phyloP scores from a whole-genome alignment of 2,888 invertebrate genomes.

The Coenonympha arcania region DNA sequence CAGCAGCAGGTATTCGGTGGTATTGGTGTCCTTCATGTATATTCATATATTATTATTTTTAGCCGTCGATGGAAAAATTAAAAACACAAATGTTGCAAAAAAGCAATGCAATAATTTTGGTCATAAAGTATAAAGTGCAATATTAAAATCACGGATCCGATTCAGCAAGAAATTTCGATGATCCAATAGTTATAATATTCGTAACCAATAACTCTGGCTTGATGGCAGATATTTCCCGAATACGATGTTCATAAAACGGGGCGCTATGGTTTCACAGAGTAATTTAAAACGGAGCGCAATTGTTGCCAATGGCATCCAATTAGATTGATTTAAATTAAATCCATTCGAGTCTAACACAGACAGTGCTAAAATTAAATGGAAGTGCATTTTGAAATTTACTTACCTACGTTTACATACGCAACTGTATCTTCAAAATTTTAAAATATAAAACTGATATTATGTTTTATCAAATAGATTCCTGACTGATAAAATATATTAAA shows the following conservation, averaged over 20 bases:
- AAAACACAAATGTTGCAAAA: too few species aligned
- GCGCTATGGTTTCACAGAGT: slow-evolving; percentile 19
- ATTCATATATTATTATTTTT: too few species aligned
- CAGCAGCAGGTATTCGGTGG: too few species aligned
- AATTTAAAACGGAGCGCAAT: slow-evolving; percentile 21
- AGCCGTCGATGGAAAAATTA: too few species aligned
- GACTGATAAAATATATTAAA: too few species aligned
- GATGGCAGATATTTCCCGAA: slow-evolving; percentile 17
- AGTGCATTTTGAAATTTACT: slow-evolving; percentile 1
- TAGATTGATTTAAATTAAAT: slow-evolving; percentile 24
- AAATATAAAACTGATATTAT: too few species aligned
- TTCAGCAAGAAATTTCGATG: background rate
- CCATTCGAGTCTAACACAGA: slow-evolving; percentile 18
- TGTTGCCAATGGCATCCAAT: slow-evolving; percentile 20
- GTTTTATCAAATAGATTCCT: too few species aligned
- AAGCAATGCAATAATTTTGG: background rate
- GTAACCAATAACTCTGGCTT: background rate
- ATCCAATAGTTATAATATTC: background rate
- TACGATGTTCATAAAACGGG: slow-evolving; percentile 18
- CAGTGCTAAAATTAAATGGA: slow-evolving; percentile 10
- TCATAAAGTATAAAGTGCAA: background rate
- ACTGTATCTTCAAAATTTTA: too few species aligned
- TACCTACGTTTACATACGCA: background rate
- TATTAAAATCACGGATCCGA: background rate
- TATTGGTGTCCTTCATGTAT: too few species aligned